Evolutionary conservation across 1,140 invertebrate genomes (phyloP), one percentile per base, ranked within the genome.

Genomic region (Steinernema khuongi): DNA sequence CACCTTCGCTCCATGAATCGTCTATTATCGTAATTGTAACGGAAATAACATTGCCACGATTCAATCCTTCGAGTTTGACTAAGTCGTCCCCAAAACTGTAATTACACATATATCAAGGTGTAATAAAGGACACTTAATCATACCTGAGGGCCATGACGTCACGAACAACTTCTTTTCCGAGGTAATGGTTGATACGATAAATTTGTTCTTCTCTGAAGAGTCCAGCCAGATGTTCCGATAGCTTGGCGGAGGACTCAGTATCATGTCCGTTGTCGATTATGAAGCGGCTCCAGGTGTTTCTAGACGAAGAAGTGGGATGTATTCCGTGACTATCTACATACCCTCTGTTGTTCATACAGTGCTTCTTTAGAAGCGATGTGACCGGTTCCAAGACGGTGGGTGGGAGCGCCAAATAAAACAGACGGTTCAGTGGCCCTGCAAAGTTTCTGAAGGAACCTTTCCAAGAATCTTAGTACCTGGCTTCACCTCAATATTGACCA

Each of bases 101-200:
- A 31, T 29, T 30, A 75, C 14, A n/a, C n/a, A n/a, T n/a, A n/a
- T 41, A n/a, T 11, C 26, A 22, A 60, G 26, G 4, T 22, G 19
- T 22, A 26, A 22, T 22, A 7, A 60, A 22, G 36, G n/a, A 41
- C 36, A 7, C 2, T 14, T 68, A 32, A 2, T 41, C 50, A n/a
- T 76, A 91, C 90, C 91, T 89, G 22, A 93, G 89, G 18, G 94
- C 94, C 91, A 99, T 94, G 22, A 99, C 86, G 88, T 99, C 99
- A 87, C 99, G 96, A 1, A 99, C 96, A 96, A 99, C 99, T 88
- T 99, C 97, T 86, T 99, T 99, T 19, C 97, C 97, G 33, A 99
- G 88, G 86, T 99, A 99, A 87, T 99, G 97, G 87, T 99, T 97
- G 79, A 99, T 99, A 77, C 96, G 89, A 85, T 97, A 99, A 43